Evolutionary conservation across 1,140 invertebrate species (phyloP).

Genomic region (Ladona fulva): DNA sequence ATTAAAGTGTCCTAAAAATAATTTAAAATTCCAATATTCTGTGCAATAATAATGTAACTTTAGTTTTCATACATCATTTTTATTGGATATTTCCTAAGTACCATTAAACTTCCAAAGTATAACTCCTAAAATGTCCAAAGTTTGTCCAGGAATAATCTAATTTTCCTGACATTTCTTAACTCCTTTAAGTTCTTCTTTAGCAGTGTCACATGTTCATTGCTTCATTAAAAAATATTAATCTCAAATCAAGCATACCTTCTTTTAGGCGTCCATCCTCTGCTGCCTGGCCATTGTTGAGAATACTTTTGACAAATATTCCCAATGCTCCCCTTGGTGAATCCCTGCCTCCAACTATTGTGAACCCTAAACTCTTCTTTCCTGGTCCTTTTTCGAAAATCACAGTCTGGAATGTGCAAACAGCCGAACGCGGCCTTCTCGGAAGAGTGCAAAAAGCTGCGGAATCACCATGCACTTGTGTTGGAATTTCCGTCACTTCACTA

Average conservation of each 20-base stretch:
- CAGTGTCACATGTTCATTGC: too few relatives aligned
- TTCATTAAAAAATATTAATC: too few relatives aligned
- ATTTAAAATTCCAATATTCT: too few relatives aligned
- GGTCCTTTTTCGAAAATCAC: slow-evolving; percentile 53
- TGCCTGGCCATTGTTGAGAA: slow-evolving; percentile 59
- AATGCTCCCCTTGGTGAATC: slow-evolving; percentile 60
- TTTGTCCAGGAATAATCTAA: too few relatives aligned
- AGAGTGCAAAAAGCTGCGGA: slow-evolving; percentile 32
- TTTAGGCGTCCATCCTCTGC: slow-evolving; percentile 55
- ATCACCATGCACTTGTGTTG: slow-evolving; percentile 19
- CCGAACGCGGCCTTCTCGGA: slow-evolving; percentile 30
- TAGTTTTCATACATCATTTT: too few relatives aligned
- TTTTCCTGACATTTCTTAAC: too few relatives aligned
- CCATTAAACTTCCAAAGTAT: too few relatives aligned
- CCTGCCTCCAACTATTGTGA: slow-evolving; percentile 63
- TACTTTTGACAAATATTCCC: slow-evolving; percentile 63
- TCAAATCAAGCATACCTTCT: slow-evolving; percentile 48
- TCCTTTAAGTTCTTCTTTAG: too few relatives aligned
- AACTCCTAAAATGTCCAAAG: too few relatives aligned
- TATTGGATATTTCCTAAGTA: too few relatives aligned
- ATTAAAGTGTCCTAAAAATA: too few relatives aligned
- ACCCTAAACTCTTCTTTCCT: slow-evolving; percentile 57
- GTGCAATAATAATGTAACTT: too few relatives aligned
- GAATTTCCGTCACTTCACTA: slow-evolving; percentile 14
- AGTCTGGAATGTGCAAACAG: slow-evolving; percentile 28